Evolutionary conservation across 2,888 invertebrate species (phyloP).

Genomic region (Tetragonisca angustula): DNA sequence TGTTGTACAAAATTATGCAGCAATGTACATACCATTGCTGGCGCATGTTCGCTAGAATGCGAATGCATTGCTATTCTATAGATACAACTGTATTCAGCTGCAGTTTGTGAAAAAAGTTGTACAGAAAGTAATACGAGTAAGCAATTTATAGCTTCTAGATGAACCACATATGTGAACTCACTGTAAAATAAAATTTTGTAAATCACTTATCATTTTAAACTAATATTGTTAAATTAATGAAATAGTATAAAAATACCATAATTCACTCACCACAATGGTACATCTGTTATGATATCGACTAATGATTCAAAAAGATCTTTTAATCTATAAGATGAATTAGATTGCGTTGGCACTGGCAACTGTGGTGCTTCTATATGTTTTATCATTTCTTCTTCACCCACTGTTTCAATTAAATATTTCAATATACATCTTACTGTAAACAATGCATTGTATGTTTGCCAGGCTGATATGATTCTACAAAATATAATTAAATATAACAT

Average conservation of each 20-base stretch:
- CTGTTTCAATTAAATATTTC: slow-evolving; percentile 95
- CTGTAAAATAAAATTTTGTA: slow-evolving; percentile 82
- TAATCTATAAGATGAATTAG: slow-evolving; percentile 80
- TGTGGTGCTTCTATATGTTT: slow-evolving; percentile 90
- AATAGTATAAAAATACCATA: slow-evolving; percentile 1
- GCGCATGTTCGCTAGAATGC: slow-evolving; percentile 90
- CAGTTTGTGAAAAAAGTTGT: slow-evolving; percentile 90
- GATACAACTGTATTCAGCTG: slow-evolving; percentile 83
- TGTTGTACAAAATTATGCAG: slow-evolving; percentile 90
- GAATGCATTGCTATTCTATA: slow-evolving; percentile 88
- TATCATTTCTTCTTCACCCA: slow-evolving; percentile 94
- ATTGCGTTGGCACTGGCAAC: slow-evolving; percentile 80
- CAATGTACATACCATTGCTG: slow-evolving; percentile 91
- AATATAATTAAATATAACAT: slow-evolving; percentile 22
- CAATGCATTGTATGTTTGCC: slow-evolving; percentile 97
- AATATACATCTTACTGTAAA: slow-evolving; percentile 93
- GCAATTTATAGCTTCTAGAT: slow-evolving; percentile 94
- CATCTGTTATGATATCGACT: slow-evolving; percentile 92
- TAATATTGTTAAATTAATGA: neutral
- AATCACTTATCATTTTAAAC: neutral
- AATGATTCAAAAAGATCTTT: slow-evolving; percentile 91
- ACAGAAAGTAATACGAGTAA: slow-evolving; percentile 94
- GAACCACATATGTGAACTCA: slow-evolving; percentile 93
- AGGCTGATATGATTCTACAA: slow-evolving; percentile 91
- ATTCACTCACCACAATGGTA: slow-evolving; percentile 90